Evolutionary conservation across 2,888 invertebrate genomes (phyloP), one percentile per base, ranked within the genome.

Genomic region (Biston betularia): DNA sequence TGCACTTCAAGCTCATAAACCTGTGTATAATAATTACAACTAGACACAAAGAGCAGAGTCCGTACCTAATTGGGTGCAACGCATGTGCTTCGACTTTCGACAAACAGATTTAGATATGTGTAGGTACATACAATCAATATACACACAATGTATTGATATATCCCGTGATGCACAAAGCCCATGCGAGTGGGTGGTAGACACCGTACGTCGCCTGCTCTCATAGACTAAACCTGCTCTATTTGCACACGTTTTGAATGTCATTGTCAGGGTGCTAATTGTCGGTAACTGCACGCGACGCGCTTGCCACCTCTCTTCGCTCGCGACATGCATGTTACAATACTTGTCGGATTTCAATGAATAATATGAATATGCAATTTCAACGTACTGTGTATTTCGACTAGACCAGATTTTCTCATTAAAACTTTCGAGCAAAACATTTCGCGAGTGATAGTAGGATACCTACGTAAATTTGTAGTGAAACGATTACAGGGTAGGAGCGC

Each of bases 191-290:
- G 69, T 65, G 73, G 73, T 65, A 71, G 73, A 65, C 65, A 64
- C 69, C 72, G 71, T 77, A 72, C 73, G 68, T 66, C 75, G 78
- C 81, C 75, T 76, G 79, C 24, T 24, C 24, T 24, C 24, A 24
- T 24, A 24, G 24, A 24, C 24, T 24, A 1, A 24, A 24, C 24
- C 24, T 24, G 24, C 79, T 85, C 85, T 90, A 91, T 91, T 91
- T 89, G 89, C 87, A 87, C 88, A 88, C 85, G 88, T 89, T 90
- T 86, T 90, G 91, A 91, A 92, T 92, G 90, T 90, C 90, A 92
- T 91, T 90, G 90, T 91, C 89, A 89, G 76, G 79, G 85, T 81
- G 86, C 88, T 92, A 91, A 92, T 92, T 90, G 90, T 80, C 82
- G 77, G 73, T 75, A 83, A 78, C 79, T 79, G 80, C 77, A 76